A percentile compares a stretch with the other conserved stretches of the same genome.
phyloP scores from a whole-genome alignment of 2,888 invertebrate genomes.

The Meiosimyza decipiens region DNA sequence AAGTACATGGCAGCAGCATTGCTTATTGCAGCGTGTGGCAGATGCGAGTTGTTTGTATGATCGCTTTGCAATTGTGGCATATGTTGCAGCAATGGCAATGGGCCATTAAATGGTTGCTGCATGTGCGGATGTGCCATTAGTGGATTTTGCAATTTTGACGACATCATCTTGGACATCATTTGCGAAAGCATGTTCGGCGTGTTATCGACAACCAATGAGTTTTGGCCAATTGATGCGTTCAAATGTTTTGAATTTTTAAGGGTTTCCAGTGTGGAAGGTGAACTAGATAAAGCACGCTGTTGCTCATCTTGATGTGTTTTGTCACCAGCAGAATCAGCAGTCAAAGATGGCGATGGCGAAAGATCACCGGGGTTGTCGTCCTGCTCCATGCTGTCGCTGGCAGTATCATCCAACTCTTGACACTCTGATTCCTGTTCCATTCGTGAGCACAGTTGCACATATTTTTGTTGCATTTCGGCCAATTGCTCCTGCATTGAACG shows the following conservation, averaged over 20 bases:
- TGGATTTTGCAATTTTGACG: slow-evolving; percentile 71
- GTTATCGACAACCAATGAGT: slow-evolving; percentile 49
- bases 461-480: slow-evolving; percentile 91
- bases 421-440: slow-evolving; percentile 85
- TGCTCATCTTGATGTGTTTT: slow-evolving; percentile 50
- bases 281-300: slow-evolving; percentile 54
- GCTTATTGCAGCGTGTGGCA: slow-evolving; percentile 74
- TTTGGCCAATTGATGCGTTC: slow-evolving; percentile 22
- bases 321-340: slow-evolving; percentile 50
- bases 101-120: slow-evolving; percentile 73
- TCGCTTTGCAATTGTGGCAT: slow-evolving; percentile 65
- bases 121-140: slow-evolving; percentile 69
- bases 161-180: slow-evolving; percentile 76
- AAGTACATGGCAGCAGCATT: slow-evolving; percentile 79
- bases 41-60: slow-evolving; percentile 57
- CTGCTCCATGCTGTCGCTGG: slow-evolving; percentile 75
- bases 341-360: slow-evolving; percentile 46
- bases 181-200: slow-evolving; percentile 73
- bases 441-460: slow-evolving; percentile 85
- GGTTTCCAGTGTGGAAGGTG: slow-evolving; percentile 48
- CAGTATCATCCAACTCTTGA: slow-evolving; percentile 79
- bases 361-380: slow-evolving; percentile 60
- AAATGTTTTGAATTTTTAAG: slow-evolving; percentile 46
- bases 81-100: slow-evolving; percentile 71
- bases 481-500: slow-evolving; percentile 89